Evolutionary conservation across 2,888 invertebrate species (phyloP), one percentile per base, ranked within the genome.

Genomic region (Caenorhabditis sp.): DNA sequence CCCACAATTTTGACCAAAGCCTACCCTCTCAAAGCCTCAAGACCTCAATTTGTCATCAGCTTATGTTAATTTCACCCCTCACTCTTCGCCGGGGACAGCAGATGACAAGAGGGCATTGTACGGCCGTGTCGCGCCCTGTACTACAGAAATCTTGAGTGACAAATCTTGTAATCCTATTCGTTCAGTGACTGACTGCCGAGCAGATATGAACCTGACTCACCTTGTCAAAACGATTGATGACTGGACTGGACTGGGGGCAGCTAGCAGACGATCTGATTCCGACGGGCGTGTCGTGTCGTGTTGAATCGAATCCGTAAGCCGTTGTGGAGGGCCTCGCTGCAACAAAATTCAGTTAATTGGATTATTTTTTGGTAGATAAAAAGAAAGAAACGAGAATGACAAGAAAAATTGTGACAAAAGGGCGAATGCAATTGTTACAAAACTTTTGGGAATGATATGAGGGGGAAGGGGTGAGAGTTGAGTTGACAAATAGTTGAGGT

Each of bases 41-140:
- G 51, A 32, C 53, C 64, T 56, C 72, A 55, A 65, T 65, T 72
- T 65, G 64, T 65, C 72, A 65, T 72, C 56, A 47, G 74, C 74
- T 74, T 74, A 74, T 74, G 74, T 40, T 74, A 74, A 74, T 74
- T 74, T 74, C 35, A n/a, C n/a, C n/a, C n/a, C n/a, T 56, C 13
- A 18, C 22, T 32, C 28, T n/a, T n/a, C n/a, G n/a, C 32, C 32
- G 9, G 9, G 5, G 9, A 9, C 51, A 50, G 18, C 67, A 58
- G 58, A 65, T 64, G 64, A 65, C 64, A 74, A 53, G 60, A 58
- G 65, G n/a, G 64, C 62, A 44, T 61, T 71, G 56, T 69, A 69
- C 20, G 37, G 13, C 24, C 69, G 18, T 32, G 40, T 22, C 28
- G 32, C 50, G 15, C 56, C 56, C 56, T 71, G 72, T 56, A 56